A percentile compares a stretch with the other conserved stretches of the same genome.
phyloP scores from a whole-genome alignment of 30 jellyfish, hydroid and myxozoan species.

The Aurelia sp. region DNA sequence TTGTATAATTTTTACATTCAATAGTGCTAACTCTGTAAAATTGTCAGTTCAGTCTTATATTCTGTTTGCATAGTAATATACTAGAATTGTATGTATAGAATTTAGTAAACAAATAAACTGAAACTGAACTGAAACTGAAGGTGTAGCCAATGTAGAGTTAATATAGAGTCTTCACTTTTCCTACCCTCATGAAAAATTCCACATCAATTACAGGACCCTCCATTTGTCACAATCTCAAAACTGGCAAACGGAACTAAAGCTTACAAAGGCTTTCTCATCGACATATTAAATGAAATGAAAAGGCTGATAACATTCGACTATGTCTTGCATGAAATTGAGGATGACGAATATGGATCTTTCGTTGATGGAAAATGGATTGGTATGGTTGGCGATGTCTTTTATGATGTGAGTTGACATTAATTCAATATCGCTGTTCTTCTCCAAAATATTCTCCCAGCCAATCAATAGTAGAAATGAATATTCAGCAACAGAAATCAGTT shows the following conservation, averaged over 20 bases:
- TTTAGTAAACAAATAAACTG: no score
- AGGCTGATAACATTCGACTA: slow-evolving; percentile 10
- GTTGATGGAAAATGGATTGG: slow-evolving; percentile 58
- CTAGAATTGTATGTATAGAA: no score
- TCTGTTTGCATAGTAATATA: no score
- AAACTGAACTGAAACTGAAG: no score
- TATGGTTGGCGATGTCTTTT: slow-evolving; percentile 66
- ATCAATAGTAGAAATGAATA: no score
- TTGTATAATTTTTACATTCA: no score
- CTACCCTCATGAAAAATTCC: not conserved
- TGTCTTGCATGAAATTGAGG: slow-evolving; percentile 28
- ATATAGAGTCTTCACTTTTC: no score
- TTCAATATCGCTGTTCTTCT: not conserved
- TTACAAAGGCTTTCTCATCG: slow-evolving; percentile 60
- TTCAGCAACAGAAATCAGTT: no score
- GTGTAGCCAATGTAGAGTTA: no score
- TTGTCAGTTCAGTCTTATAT: no score
- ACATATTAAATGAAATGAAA: slow-evolving; percentile 34
- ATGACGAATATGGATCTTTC: slow-evolving; percentile 42
- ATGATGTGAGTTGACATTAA: slow-evolving; percentile 17
- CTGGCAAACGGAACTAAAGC: slow-evolving; percentile 26
- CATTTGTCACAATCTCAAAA: slow-evolving; percentile 31
- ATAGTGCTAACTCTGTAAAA: no score
- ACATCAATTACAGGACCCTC: slow-evolving; percentile 29
- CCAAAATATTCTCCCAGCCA: no score